phyloP scores from a whole-genome alignment of 2,888 invertebrate species.

The Strigamia maritima region DNA sequence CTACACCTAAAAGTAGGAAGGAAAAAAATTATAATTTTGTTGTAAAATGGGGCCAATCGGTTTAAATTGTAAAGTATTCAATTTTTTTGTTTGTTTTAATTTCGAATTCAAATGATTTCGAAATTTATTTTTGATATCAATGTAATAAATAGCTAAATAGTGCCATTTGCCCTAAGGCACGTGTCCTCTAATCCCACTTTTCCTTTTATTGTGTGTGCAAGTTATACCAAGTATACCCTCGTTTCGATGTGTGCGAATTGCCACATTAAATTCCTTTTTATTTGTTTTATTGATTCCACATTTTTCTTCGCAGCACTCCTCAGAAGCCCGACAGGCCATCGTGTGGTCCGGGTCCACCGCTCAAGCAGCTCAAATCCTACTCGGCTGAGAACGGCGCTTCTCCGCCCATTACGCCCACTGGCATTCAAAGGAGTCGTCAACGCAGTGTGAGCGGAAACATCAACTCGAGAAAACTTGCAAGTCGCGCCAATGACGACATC shows the following conservation, averaged over 20 bases:
- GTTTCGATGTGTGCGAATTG: not conserved
- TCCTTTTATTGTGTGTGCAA: slow-evolving; percentile 17
- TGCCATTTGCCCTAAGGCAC: not conserved
- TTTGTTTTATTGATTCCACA: slow-evolving; percentile 12
- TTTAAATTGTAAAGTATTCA: not conserved
- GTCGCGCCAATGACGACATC: slow-evolving; percentile 43
- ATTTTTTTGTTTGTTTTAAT: not conserved
- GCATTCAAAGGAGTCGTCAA: slow-evolving; percentile 39
- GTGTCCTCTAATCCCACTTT: slow-evolving; percentile 26
- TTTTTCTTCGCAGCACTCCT: slow-evolving; percentile 38
- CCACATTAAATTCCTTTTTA: not conserved
- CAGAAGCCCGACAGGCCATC: slow-evolving; percentile 40
- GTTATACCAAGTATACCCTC: too few species aligned
- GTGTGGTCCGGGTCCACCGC: slow-evolving; percentile 40
- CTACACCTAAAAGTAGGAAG: not conserved
- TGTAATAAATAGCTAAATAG: not conserved
- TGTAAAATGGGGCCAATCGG: not conserved
- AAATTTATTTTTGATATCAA: not conserved
- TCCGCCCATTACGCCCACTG: slow-evolving; percentile 31
- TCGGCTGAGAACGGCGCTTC: slow-evolving; percentile 39
- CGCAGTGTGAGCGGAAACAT: slow-evolving; percentile 39
- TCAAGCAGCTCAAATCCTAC: slow-evolving; percentile 42
- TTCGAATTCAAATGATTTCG: not conserved
- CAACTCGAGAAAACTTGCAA: slow-evolving; percentile 40
- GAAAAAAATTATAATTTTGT: not conserved